Conservation (phyloP, 1,140 invertebrate species). For the Lepidurus couesii region DNA sequence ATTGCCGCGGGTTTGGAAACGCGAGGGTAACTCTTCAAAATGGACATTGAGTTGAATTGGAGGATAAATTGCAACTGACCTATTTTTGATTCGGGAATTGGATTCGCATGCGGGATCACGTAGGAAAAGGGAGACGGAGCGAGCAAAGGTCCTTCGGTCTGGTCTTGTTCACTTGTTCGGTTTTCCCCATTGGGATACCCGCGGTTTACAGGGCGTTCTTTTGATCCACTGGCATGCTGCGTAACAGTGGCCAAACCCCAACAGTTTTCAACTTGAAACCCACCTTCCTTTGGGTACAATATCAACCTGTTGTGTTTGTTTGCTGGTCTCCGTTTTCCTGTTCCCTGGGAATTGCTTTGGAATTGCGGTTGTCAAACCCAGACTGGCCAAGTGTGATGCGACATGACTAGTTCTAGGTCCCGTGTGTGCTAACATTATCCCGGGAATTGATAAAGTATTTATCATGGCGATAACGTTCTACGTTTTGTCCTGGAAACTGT, state of each 20-base stretch:
- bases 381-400: background rate
- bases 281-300: background rate
- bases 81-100: background rate
- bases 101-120: background rate
- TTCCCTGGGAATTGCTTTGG: background rate
- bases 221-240: background rate
- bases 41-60: background rate
- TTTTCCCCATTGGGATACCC: background rate
- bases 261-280: background rate
- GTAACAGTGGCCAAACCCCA: background rate
- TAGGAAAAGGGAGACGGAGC: background rate
- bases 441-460: no score
- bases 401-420: no score
- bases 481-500: background rate
- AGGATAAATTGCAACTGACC: background rate
- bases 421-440: background rate
- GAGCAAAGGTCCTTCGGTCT: background rate
- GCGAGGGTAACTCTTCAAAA: background rate
- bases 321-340: background rate
- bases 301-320: conserved; percentile 3
- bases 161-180: background rate
- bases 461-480: background rate
- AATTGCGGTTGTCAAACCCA: background rate
- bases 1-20: background rate
- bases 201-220: background rate